Conservation (phyloP, 2,888 invertebrate genomes). For the Bugulina stolonifera region DNA sequence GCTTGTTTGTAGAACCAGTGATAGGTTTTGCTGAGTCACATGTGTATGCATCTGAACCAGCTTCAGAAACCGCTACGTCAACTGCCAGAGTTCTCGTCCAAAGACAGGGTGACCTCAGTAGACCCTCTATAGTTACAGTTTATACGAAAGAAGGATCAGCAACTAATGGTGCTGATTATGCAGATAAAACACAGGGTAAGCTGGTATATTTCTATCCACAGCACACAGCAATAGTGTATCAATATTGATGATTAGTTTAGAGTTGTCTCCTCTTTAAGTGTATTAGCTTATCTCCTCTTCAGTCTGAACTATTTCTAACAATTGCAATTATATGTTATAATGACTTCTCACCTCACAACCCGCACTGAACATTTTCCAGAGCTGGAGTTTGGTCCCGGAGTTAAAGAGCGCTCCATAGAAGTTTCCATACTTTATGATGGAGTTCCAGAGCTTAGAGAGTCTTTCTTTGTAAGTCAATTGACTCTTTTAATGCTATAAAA, state of each 20-base stretch:
- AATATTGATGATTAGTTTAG: too few relatives aligned
- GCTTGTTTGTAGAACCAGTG: constrained; percentile 41
- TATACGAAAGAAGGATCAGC: constrained; percentile 52
- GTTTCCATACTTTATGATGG: constrained; percentile 48
- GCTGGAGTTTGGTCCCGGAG: constrained; percentile 44
- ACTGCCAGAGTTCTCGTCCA: background rate
- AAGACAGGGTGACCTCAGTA: constrained; percentile 46
- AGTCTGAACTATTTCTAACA: background rate
- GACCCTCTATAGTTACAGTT: constrained; percentile 43
- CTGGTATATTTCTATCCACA: background rate
- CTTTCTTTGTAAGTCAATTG: constrained; percentile 42
- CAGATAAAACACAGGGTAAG: constrained; percentile 31
- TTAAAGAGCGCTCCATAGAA: constrained; percentile 40
- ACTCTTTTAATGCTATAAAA: background rate
- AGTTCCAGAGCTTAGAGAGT: constrained; percentile 47
- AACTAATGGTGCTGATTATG: constrained; percentile 48
- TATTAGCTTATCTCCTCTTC: too few relatives aligned
- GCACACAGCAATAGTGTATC: too few relatives aligned
- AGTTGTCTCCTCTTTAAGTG: too few relatives aligned
- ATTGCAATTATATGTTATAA: background rate
- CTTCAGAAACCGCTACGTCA: constrained; percentile 37
- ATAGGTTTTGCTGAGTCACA: constrained; percentile 44
- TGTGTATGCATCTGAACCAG: constrained; percentile 48
- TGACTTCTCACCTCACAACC: background rate
- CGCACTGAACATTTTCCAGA: constrained; percentile 37